Base-by-base conservation (phyloP, 2,888 invertebrate species). In the Netelia virgata region DNA sequence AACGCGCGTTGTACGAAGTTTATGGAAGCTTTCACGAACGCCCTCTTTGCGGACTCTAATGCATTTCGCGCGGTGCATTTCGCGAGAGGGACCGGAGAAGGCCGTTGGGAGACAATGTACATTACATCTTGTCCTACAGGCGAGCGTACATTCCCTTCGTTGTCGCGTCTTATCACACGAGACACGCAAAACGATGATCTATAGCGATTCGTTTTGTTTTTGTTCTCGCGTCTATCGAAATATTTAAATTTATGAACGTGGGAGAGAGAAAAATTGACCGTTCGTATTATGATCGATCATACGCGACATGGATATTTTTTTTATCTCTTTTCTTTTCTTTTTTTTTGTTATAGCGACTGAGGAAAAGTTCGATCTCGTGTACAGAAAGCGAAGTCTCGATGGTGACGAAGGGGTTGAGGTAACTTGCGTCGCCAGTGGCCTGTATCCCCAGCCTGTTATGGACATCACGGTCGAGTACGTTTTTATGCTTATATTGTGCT, bases 391-490 rank as follows among this genome's bases (percentile, higher is more conserved):
- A 70, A 88, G 80, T 57, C 86, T 88, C 72, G 88, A 91, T 69
- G 89, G 91, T 77, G 89, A 90, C 79, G 91, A 92, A 61, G 90
- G 88, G 61, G 88, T 92, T 57, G 93, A 93, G 88, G 90, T 92
- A 86, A 90, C 90, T 74, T 93, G 93, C 83, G 84, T 87, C 66
- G 93, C 93, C 59, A 87, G 90, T 81, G 93, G 92, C 80, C 88
- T 93, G 28, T 92, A 90, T 85, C 93, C 93, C 23, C 88, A 91
- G 79, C 93, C 93, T n/a, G 91, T 91, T 64, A 88, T 93, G 79
- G 90, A 93, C 80, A 91, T 93, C 86, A 90, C 89, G 61, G 88
- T 93, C 87, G 91, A 92, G 93, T 93, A 89, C 92, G 93, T 92
- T 86, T 76, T 83, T 80, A 55, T 55, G 63, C 5, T 5, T 28